phyloP scores from a whole-genome alignment of 2,113 vertebrate species.

The Vidua chalybeata region DNA sequence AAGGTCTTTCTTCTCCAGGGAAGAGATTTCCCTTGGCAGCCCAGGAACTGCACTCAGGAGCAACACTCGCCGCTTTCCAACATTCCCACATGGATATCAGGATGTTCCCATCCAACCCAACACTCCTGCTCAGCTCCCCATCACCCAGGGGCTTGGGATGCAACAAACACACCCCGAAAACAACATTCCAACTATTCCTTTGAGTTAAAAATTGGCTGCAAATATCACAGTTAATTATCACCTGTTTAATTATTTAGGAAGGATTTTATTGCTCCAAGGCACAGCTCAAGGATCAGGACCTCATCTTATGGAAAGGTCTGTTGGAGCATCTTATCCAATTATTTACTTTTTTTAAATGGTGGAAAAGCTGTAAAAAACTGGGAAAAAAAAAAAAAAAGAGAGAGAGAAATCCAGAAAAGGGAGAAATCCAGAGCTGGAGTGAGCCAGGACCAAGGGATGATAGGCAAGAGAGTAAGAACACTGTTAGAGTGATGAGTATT shows the following conservation, averaged over 20 bases:
- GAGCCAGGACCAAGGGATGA: accelerated
- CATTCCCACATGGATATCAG: not conserved
- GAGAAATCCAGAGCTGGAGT: accelerated
- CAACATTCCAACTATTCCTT: not conserved
- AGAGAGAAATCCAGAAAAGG: not conserved
- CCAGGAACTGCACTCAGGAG: not conserved
- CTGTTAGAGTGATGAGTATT: accelerated
- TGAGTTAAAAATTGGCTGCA: not conserved
- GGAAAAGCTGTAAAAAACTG: not conserved
- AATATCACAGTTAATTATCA: not conserved
- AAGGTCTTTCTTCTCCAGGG: not conserved
- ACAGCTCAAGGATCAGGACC: not conserved
- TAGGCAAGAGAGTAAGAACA: not conserved
- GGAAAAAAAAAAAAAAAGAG: not conserved
- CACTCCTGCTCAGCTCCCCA: not conserved
- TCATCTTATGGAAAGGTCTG: not conserved
- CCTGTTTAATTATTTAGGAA: not conserved
- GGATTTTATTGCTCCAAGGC: not conserved
- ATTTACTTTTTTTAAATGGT: not conserved
- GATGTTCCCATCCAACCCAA: not conserved
- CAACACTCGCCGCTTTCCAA: accelerated
- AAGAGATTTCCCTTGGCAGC: not conserved
- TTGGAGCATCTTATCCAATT: not conserved
- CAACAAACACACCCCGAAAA: not conserved
- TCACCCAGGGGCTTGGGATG: not conserved